phyloP scores from a whole-genome alignment of 1,140 invertebrate genomes.

The Hirudo medicinalis region DNA sequence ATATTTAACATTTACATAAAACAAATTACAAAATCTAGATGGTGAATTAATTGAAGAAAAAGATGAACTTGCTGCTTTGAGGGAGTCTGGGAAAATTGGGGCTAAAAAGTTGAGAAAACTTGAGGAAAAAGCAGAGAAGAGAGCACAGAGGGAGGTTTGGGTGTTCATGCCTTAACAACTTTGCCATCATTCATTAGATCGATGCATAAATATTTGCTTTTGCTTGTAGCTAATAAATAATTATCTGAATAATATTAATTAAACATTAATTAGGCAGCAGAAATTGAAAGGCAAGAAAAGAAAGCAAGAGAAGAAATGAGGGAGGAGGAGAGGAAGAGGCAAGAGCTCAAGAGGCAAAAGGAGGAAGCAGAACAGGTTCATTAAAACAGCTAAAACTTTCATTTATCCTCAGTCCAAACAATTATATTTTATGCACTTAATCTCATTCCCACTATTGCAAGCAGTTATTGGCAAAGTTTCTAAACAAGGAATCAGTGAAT shows the following conservation, averaged over 20 bases:
- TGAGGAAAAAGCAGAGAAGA: conserved; percentile 67
- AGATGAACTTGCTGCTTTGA: conserved; percentile 5
- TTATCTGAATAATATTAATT: conserved; percentile 27
- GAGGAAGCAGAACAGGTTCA: conserved; percentile 2
- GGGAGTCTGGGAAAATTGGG: conserved; percentile 59
- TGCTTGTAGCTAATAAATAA: neutral
- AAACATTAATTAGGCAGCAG: conserved; percentile 29
- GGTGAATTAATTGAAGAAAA: neutral
- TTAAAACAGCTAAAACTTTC: too few species aligned
- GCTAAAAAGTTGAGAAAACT: conserved; percentile 52
- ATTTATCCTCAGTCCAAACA: too few species aligned
- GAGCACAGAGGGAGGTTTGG: conserved; percentile 58
- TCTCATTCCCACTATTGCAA: too few species aligned
- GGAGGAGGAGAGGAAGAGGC: conserved; percentile 39
- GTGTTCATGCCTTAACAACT: conserved; percentile 45
- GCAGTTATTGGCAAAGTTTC: too few species aligned
- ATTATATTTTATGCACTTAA: too few species aligned
- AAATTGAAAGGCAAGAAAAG: conserved; percentile 48
- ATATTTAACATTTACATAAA: too few species aligned
- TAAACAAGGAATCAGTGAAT: too few species aligned
- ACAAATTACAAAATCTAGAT: neutral
- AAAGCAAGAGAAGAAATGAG: conserved; percentile 39
- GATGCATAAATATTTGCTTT: neutral
- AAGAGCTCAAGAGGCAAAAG: conserved; percentile 29
- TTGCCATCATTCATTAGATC: neutral